Evolutionary conservation across 2,797 vertebrate genomes (phyloP).

Genomic region (Dipus sagitta): DNA sequence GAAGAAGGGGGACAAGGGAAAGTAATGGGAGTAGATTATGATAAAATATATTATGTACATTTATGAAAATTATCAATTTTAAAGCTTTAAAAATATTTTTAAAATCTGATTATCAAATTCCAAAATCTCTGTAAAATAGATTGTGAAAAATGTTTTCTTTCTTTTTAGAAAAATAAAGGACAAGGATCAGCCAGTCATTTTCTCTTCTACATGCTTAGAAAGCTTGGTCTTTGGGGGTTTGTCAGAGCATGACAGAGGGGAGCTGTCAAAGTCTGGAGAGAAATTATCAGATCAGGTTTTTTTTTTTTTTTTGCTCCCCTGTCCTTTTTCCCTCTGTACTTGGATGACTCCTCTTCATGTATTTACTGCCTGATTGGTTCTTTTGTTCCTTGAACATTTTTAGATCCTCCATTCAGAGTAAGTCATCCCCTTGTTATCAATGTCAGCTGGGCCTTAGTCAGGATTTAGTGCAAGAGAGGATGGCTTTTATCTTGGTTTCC

Average conservation of each 20-base stretch:
- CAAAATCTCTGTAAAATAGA: slow-evolving; percentile 10
- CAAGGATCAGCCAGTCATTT: not conserved
- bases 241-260: slow-evolving; percentile 3
- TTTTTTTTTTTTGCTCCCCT: slow-evolving; percentile 26
- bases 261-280: slow-evolving; percentile 62
- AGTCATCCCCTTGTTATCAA: not conserved
- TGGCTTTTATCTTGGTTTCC: not conserved
- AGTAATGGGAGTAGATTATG: too few relatives aligned
- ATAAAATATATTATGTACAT: too few relatives aligned
- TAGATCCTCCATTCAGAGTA: slow-evolving; percentile 62
- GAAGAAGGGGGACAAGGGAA: too few relatives aligned
- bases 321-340: not conserved
- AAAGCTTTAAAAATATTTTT: not conserved
- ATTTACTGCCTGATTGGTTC: slow-evolving; percentile 68
- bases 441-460: slow-evolving; percentile 31
- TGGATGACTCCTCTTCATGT: slow-evolving; percentile 66
- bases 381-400: slow-evolving; percentile 73
- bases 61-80: too few relatives aligned
- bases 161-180: not conserved
- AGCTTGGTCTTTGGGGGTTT: slow-evolving; percentile 32
- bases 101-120: slow-evolving; percentile 35
- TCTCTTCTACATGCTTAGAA: slow-evolving; percentile 2
- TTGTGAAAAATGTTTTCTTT: slow-evolving; percentile 27
- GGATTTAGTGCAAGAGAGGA: slow-evolving; percentile 39
- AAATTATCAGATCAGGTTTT: slow-evolving; percentile 58